A percentile compares a stretch with the other conserved stretches of the same genome.
Evolutionary conservation across 2,888 invertebrate species (phyloP).

Genomic region (Tineola bisselliella): DNA sequence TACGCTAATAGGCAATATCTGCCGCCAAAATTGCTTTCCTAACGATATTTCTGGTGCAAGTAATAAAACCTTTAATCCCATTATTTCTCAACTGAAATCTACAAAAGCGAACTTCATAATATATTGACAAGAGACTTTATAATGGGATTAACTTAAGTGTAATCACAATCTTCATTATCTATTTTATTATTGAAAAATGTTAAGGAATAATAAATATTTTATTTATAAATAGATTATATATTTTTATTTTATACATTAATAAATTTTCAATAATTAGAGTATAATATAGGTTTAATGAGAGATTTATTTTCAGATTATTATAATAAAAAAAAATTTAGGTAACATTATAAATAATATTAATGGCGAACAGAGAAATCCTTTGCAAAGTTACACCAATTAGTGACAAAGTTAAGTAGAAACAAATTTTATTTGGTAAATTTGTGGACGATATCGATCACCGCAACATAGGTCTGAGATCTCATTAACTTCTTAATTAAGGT

Average conservation of each 20-base stretch:
- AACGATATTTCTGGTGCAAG: slow-evolving; percentile 61
- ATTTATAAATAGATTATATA: too few species aligned
- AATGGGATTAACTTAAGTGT: not conserved
- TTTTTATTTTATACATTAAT: too few species aligned
- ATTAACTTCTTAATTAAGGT: slow-evolving; percentile 60
- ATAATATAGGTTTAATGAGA: too few species aligned
- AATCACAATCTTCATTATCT: not conserved
- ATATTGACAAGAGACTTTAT: not conserved
- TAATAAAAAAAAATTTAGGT: too few species aligned
- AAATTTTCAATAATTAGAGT: too few species aligned
- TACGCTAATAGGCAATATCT: slow-evolving; percentile 63
- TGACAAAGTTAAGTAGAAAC: not conserved
- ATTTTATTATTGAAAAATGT: not conserved
- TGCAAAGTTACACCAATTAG: not conserved
- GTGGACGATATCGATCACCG: slow-evolving; percentile 36
- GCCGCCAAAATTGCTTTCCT: slow-evolving; percentile 61
- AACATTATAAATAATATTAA: not conserved
- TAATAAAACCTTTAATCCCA: slow-evolving; percentile 62
- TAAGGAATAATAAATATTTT: too few species aligned
- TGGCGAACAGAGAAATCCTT: not conserved
- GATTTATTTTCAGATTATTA: too few species aligned
- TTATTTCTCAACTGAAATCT: slow-evolving; percentile 25
- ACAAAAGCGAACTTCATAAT: not conserved
- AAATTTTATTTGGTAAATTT: slow-evolving; percentile 1
- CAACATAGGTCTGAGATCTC: slow-evolving; percentile 42